Conservation (phyloP, 2,888 invertebrate genomes). For the Oscheius sp. region DNA sequence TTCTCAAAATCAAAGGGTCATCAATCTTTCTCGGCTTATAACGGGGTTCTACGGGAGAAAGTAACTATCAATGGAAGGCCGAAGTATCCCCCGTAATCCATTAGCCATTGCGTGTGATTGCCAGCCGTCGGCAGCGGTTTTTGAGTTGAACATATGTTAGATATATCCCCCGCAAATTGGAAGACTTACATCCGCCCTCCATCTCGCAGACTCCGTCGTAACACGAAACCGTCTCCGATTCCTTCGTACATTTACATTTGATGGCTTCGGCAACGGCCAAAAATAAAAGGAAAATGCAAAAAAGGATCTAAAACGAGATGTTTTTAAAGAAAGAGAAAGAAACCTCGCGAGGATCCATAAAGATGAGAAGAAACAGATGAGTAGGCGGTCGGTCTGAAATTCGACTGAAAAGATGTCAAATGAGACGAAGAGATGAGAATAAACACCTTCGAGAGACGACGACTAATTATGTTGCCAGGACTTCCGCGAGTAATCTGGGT, state of each 20-base stretch:
- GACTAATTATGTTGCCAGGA: background rate
- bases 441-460: background rate
- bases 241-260: conserved; percentile 58
- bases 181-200: conserved; percentile 51
- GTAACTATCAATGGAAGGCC: too few species aligned
- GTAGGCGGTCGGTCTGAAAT: background rate
- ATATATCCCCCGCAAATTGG: conserved; percentile 5
- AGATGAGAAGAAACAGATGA: background rate
- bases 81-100: too few species aligned
- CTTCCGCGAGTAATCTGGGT: conserved; percentile 11
- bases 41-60: too few species aligned
- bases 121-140: conserved; percentile 5
- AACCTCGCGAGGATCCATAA: conserved; percentile 22
- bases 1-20: too few species aligned
- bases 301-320: conserved; percentile 20
- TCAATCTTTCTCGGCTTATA: too few species aligned
- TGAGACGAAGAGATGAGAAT: background rate
- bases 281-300: conserved; percentile 19
- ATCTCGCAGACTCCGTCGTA: conserved; percentile 55
- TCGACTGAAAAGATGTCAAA: background rate
- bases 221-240: conserved; percentile 55
- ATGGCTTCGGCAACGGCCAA: conserved; percentile 34
- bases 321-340: background rate
- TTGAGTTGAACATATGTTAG: conserved; percentile 15
- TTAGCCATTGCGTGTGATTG: conserved; percentile 3